A percentile compares a stretch with the other conserved stretches of the same genome.
Evolutionary conservation across 35 echinoderm and acorn worm species (phyloP).

Genomic region (Antedon bifida): DNA sequence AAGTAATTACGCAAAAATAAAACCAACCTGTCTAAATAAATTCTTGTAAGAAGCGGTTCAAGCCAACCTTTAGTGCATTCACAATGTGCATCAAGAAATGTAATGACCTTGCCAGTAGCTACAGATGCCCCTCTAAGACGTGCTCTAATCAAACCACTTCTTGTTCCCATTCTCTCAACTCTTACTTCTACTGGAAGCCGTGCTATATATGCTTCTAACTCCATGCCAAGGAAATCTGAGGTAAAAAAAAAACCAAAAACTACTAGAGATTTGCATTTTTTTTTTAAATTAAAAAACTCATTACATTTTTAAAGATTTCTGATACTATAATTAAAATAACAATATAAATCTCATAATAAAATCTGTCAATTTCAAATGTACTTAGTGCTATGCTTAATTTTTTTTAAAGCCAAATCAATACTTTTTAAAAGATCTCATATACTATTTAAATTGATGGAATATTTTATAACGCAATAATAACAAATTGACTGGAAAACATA

Average conservation of each 20-base stretch:
- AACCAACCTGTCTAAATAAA: constrained; percentile 62
- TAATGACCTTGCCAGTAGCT: constrained; percentile 72
- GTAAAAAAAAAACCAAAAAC: constrained; percentile 16
- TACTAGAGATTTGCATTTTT: no score
- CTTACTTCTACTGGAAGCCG: constrained; percentile 37
- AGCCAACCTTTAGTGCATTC: constrained; percentile 94
- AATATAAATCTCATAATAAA: no score
- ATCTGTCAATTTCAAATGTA: no score
- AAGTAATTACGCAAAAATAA: background rate
- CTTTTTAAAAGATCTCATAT: no score
- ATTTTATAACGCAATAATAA: no score
- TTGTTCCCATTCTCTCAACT: constrained; percentile 84
- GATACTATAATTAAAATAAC: no score
- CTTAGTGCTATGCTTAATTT: no score
- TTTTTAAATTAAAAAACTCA: no score
- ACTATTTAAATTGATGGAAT: no score
- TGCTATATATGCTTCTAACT: constrained; percentile 73
- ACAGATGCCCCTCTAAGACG: constrained; percentile 70
- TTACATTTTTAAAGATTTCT: no score
- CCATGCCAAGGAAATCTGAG: constrained; percentile 73
- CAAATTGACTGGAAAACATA: no score
- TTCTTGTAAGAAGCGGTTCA: constrained; percentile 70
- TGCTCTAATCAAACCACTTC: constrained; percentile 87
- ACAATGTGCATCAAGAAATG: constrained; percentile 90
- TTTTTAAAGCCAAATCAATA: no score